Conservation (phyloP, 1,140 invertebrate species). For the Pogonomyrmex barbatus region DNA sequence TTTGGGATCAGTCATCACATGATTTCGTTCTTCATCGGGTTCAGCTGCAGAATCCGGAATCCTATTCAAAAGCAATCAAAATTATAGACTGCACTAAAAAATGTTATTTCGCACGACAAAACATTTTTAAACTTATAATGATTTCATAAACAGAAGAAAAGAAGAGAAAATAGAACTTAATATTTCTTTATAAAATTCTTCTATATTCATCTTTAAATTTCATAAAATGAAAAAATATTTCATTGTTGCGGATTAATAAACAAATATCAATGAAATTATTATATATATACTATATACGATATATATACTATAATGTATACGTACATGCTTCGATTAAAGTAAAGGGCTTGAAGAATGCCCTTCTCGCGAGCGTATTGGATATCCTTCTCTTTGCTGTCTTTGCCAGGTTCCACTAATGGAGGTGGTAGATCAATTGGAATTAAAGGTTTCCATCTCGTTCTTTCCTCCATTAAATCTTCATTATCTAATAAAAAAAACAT, state of each 20-base stretch:
- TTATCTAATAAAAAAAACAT: constrained; percentile 80
- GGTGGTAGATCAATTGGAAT: constrained; percentile 89
- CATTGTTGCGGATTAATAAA: neutral
- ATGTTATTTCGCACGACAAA: neutral
- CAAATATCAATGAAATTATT: constrained; percentile 1
- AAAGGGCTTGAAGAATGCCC: constrained; percentile 93
- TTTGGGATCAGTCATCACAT: constrained; percentile 90
- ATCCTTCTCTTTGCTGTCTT: constrained; percentile 94
- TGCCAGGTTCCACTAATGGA: constrained; percentile 89
- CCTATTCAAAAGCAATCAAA: constrained; percentile 77
- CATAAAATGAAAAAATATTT: constrained; percentile 15
- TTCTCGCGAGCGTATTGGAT: constrained; percentile 95
- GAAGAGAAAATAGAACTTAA: neutral
- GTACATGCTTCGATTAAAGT: constrained; percentile 93
- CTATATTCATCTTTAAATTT: neutral
- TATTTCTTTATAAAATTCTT: neutral
- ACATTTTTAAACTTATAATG: neutral
- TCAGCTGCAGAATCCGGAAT: constrained; percentile 95
- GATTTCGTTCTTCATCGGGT: constrained; percentile 93
- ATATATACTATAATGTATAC: constrained; percentile 76
- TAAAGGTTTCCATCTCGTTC: constrained; percentile 90
- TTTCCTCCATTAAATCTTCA: constrained; percentile 93
- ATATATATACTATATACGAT: constrained; percentile 51
- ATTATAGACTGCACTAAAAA: constrained; percentile 38
- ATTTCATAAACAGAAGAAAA: neutral